Evolutionary conservation across 2,888 invertebrate species (phyloP).

Genomic region (Agrenia bidenticulata): DNA sequence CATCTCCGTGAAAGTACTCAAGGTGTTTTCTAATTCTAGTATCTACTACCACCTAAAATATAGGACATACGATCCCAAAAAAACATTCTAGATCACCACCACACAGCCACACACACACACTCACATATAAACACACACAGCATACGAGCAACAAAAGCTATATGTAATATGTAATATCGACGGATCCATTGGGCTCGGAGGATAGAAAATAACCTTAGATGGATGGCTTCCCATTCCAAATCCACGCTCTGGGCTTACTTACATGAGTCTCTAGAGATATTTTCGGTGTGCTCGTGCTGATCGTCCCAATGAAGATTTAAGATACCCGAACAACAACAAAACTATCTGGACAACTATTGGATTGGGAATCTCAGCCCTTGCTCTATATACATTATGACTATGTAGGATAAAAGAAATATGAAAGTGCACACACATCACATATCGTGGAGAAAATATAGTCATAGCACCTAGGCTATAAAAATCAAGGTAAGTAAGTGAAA

Average conservation of each 20-base stretch:
- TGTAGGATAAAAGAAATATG: not conserved
- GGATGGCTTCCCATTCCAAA: not conserved
- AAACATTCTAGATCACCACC: too few species aligned
- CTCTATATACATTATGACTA: not conserved
- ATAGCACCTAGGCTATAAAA: not conserved
- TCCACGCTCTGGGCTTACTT: not conserved
- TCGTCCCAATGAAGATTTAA: conserved; percentile 15
- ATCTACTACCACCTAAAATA: too few species aligned
- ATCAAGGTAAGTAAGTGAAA: too few species aligned
- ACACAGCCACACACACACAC: too few species aligned
- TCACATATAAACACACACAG: too few species aligned
- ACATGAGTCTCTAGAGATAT: conserved; percentile 6
- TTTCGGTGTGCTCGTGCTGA: not conserved
- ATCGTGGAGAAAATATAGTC: too few species aligned
- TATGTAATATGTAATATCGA: too few species aligned
- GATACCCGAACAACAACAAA: conserved; percentile 6
- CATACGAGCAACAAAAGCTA: too few species aligned
- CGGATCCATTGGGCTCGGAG: too few species aligned
- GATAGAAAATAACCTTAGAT: not conserved
- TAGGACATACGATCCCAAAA: too few species aligned
- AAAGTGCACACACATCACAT: not conserved
- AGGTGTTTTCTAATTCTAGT: too few species aligned
- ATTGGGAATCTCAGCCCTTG: not conserved
- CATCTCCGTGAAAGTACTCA: too few species aligned
- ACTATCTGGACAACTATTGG: not conserved